Conservation (phyloP, 2,888 invertebrate genomes). For the Notocelia uddmanniana region DNA sequence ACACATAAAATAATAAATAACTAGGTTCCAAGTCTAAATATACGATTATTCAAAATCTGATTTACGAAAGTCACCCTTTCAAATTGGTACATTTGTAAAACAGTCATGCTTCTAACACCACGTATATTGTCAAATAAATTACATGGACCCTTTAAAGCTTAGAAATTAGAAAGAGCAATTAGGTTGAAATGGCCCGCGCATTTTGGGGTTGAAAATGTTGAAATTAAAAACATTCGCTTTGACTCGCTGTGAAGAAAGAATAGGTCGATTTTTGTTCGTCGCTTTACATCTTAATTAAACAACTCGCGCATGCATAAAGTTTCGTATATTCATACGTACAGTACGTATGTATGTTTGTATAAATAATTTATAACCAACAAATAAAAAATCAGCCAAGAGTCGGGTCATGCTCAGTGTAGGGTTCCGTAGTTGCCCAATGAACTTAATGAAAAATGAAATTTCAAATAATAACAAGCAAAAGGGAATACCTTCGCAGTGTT, state of each 20-base stretch:
- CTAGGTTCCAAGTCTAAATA: not conserved
- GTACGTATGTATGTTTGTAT: too few relatives aligned
- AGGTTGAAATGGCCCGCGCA: constrained; percentile 25
- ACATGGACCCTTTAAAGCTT: constrained; percentile 35
- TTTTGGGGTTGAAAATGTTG: constrained; percentile 19
- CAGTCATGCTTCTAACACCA: constrained; percentile 23
- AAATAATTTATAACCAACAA: too few relatives aligned
- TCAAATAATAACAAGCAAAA: too few relatives aligned
- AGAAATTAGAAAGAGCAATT: constrained; percentile 39
- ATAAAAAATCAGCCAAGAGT: too few relatives aligned
- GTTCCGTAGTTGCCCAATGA: too few relatives aligned
- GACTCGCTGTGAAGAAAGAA: not conserved
- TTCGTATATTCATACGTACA: too few relatives aligned
- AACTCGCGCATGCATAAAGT: too few relatives aligned
- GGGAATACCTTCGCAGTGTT: too few relatives aligned
- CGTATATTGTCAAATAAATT: constrained; percentile 43
- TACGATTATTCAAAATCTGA: constrained; percentile 7
- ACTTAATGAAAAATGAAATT: too few relatives aligned
- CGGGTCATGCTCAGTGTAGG: too few relatives aligned
- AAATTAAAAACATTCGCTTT: constrained; percentile 10
- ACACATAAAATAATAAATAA: not conserved
- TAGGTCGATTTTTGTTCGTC: too few relatives aligned
- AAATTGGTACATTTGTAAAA: constrained; percentile 31
- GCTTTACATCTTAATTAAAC: too few relatives aligned
- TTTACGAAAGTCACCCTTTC: constrained; percentile 7